These are phyloP conservation scores for Accipiter cooperii DNA, from an alignment of 2,113 vertebrate species.

Conservation along the genomic window DNA sequence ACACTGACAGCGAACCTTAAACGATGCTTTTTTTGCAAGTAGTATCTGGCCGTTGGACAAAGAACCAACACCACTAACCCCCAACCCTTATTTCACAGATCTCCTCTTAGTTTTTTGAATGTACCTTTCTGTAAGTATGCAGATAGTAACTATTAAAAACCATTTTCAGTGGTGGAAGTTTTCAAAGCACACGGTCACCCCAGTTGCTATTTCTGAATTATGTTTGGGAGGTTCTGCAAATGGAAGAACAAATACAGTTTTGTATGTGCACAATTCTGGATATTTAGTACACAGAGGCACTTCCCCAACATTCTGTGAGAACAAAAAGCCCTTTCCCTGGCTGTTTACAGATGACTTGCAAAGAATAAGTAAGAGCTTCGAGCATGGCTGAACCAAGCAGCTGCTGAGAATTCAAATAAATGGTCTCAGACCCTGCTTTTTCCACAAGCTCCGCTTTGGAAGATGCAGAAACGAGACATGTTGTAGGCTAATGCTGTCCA, in stretches of 20 bases:
- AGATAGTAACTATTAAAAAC: not conserved
- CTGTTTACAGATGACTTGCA: constrained; percentile 44
- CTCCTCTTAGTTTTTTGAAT: not conserved
- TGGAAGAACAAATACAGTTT: not conserved
- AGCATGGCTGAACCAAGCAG: not conserved
- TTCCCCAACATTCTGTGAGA: constrained; percentile 6
- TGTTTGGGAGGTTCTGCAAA: not conserved
- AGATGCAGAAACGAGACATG: not conserved
- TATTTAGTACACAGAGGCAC: not conserved
- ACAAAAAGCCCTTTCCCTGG: constrained; percentile 28
- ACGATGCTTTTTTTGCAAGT: fast-evolving
- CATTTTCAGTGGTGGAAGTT: not conserved
- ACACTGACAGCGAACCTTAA: not conserved
- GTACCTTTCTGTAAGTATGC: not conserved
- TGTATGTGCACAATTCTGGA: not conserved
- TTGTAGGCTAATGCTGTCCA: not conserved
- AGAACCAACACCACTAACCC: not conserved
- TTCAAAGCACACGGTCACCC: not conserved
- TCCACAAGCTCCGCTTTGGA: not conserved
- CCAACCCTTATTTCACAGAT: not conserved
- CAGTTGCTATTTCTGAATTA: not conserved
- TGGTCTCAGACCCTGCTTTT: not conserved
- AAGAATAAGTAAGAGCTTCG: not conserved
- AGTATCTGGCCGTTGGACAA: not conserved
- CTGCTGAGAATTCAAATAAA: not conserved